Conservation (phyloP, 2,888 invertebrate genomes). For the Drosophila borborema region DNA sequence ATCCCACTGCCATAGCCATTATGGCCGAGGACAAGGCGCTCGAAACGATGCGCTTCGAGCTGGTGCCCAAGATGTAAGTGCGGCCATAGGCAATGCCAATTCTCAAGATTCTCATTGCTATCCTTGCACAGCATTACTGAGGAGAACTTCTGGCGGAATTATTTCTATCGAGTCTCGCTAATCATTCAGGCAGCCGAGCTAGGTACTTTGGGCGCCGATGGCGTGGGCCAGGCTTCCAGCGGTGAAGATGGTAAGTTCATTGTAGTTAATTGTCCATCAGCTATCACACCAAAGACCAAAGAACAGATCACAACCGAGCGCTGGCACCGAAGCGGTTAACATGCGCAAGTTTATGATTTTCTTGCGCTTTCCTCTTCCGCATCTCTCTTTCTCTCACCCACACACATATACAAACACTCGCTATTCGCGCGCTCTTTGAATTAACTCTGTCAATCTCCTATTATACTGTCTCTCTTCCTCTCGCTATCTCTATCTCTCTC, state of each 20-base stretch:
- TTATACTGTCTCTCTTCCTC: conserved; percentile 38
- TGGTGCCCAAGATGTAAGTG: conserved; percentile 99
- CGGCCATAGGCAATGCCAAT: neutral
- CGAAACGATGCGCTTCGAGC: conserved; percentile 99
- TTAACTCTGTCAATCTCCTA: conserved; percentile 32
- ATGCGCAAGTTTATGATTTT: conserved; percentile 46
- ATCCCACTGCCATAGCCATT: conserved; percentile 97
- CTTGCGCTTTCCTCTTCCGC: conserved; percentile 53
- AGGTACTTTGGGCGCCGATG: conserved; percentile 85
- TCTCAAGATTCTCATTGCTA: neutral
- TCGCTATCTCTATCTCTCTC: conserved; percentile 47
- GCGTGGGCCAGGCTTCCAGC: conserved; percentile 85
- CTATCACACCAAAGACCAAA: conserved; percentile 38
- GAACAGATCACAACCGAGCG: conserved; percentile 33
- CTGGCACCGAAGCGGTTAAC: conserved; percentile 21
- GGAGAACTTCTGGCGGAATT: conserved; percentile 99
- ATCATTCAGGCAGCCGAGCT: conserved; percentile 97
- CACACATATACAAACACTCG: conserved; percentile 60
- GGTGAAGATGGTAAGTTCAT: conserved; percentile 85
- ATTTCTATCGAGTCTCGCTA: conserved; percentile 99
- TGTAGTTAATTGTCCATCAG: conserved; percentile 28
- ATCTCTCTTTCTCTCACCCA: conserved; percentile 27
- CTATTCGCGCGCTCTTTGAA: conserved; percentile 61
- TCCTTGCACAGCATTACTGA: conserved; percentile 91
- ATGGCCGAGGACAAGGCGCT: conserved; percentile 98